A percentile compares a stretch with the other conserved stretches of the same genome.
These are phyloP conservation scores for Scortum barcoo DNA, from an alignment of 2,113 vertebrate species.

Conservation along the genomic window DNA sequence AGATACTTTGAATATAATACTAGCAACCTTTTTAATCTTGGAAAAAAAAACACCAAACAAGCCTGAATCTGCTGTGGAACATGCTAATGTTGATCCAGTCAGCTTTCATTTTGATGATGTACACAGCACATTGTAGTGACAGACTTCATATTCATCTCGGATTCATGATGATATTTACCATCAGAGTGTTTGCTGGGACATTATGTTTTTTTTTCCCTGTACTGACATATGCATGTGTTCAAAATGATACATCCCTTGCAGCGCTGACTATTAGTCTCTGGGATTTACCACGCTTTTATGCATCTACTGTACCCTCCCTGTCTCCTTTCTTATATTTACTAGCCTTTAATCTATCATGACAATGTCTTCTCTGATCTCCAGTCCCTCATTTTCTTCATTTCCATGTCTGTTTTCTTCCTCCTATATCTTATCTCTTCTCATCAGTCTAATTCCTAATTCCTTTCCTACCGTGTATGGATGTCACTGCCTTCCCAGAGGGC, in stretches of 20 bases:
- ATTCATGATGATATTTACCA: not conserved
- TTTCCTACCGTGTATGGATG: slow-evolving; percentile 29
- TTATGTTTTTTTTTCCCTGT: not conserved
- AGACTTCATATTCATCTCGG: not conserved
- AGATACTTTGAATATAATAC: too few species aligned
- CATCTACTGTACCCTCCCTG: not conserved
- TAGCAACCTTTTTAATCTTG: not conserved
- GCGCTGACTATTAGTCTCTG: not conserved
- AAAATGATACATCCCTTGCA: not conserved
- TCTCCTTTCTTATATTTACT: slow-evolving; percentile 11
- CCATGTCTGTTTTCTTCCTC: slow-evolving; percentile 15
- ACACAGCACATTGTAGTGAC: not conserved
- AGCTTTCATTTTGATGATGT: not conserved
- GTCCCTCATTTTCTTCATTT: not conserved
- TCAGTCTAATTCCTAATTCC: slow-evolving; percentile 56
- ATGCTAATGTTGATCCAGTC: not conserved
- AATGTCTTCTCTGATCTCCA: slow-evolving; percentile 20
- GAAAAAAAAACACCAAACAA: not conserved
- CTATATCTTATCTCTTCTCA: slow-evolving; percentile 47
- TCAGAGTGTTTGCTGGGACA: not conserved
- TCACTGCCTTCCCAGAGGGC: slow-evolving; percentile 46
- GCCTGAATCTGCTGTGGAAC: not conserved
- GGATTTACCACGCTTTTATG: not conserved
- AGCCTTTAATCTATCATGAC: slow-evolving; percentile 22
- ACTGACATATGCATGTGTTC: not conserved